A percentile compares a stretch with the other conserved stretches of the same genome.
Conservation (phyloP, 2,888 invertebrate genomes). For the Ceraclea dissimilis region DNA sequence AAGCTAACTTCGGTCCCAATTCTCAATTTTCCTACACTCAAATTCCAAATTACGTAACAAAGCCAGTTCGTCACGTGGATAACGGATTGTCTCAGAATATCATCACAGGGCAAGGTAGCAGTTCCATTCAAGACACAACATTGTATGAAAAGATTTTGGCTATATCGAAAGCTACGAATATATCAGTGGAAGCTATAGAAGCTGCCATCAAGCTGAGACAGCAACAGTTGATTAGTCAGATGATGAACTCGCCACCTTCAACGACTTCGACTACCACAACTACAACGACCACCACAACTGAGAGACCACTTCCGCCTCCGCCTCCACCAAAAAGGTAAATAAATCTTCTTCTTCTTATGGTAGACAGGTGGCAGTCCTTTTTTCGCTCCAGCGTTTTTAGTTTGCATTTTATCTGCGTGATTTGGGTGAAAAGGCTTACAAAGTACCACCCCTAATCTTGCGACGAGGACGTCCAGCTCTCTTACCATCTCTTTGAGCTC, state of each 20-base stretch:
- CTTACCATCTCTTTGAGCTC: too few species aligned
- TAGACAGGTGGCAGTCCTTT: too few species aligned
- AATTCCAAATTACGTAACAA: constrained; percentile 30
- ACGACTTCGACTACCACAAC: constrained; percentile 46
- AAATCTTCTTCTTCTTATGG: too few species aligned
- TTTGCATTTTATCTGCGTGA: too few species aligned
- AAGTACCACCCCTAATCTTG: too few species aligned
- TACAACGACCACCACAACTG: constrained; percentile 39
- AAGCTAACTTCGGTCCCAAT: constrained; percentile 35
- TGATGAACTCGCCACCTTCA: constrained; percentile 40
- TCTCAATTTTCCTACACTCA: constrained; percentile 26
- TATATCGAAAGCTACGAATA: constrained; percentile 64
- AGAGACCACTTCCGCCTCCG: constrained; percentile 34
- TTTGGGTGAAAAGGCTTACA: too few species aligned
- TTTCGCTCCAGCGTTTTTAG: too few species aligned
- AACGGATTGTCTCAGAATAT: constrained; percentile 29
- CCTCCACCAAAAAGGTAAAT: constrained; percentile 32
- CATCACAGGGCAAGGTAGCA: constrained; percentile 4
- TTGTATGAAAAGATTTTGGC: constrained; percentile 45
- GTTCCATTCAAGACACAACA: constrained; percentile 7
- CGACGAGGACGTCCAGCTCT: too few species aligned
- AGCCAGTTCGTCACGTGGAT: constrained; percentile 43
- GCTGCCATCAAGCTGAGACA: constrained; percentile 65
- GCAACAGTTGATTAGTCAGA: constrained; percentile 59
- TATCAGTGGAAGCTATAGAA: constrained; percentile 70